Conservation (phyloP, 1,140 invertebrate genomes). For the Pemphigus obesinymphae region DNA sequence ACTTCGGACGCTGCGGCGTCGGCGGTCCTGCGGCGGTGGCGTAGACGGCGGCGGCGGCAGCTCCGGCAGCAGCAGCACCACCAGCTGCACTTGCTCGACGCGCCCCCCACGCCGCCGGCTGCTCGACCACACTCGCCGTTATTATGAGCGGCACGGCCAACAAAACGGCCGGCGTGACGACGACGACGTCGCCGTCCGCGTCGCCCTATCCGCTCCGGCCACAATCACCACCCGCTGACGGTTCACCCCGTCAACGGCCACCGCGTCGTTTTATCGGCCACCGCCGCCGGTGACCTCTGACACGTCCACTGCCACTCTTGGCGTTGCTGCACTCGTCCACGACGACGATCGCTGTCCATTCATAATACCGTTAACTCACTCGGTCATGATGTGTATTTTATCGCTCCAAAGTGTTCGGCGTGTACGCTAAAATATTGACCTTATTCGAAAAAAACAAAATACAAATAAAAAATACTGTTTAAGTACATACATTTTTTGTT, state of each 20-base stretch:
- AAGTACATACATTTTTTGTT: no score
- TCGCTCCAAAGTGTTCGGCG: no score
- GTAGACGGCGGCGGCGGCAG: slow-evolving; percentile 1
- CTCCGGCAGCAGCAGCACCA: slow-evolving; percentile 40
- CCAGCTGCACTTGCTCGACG: slow-evolving; percentile 44
- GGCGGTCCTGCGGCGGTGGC: neutral
- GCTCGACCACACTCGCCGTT: slow-evolving; percentile 10
- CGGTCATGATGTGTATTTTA: no score
- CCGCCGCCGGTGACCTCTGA: neutral
- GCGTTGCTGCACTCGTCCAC: neutral
- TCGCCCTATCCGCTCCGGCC: neutral
- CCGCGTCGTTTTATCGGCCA: neutral
- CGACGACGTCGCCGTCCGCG: neutral
- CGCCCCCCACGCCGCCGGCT: slow-evolving; percentile 45
- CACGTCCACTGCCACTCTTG: neutral
- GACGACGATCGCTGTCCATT: neutral
- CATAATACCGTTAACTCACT: no score
- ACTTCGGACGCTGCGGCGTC: slow-evolving; percentile 3
- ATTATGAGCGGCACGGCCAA: neutral
- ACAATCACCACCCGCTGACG: neutral
- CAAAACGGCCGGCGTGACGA: neutral
- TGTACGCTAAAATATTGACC: no score
- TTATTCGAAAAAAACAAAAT: no score
- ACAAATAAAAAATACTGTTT: no score
- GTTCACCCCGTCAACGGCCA: neutral